These are phyloP conservation scores for Ovibos moschatus DNA, from an alignment of 2,113 vertebrate species.

Conservation along the genomic window DNA sequence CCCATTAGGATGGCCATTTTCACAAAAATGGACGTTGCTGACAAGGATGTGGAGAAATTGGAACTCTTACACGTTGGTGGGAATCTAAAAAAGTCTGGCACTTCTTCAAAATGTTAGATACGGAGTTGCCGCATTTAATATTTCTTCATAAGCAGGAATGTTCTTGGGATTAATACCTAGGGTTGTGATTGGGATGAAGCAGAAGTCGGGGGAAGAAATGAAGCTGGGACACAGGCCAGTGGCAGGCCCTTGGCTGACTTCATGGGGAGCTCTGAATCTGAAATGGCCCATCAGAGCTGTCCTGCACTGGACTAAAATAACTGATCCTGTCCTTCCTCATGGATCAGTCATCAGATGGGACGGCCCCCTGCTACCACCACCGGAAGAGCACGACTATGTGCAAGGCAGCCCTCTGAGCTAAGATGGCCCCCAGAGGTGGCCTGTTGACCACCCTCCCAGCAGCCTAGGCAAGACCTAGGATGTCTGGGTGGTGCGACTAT, in stretches of 20 bases:
- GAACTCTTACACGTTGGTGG: neutral
- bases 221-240: neutral
- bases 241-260: neutral
- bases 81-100: neutral
- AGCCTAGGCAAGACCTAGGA: neutral
- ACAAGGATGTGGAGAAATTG: neutral
- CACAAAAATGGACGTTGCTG: neutral
- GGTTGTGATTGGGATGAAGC: too few species aligned
- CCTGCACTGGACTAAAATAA: neutral
- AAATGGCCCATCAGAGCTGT: neutral
- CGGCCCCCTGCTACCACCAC: neutral
- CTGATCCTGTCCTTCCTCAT: neutral
- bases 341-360: neutral
- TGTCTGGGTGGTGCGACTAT: neutral
- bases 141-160: neutral
- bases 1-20: neutral
- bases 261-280: neutral
- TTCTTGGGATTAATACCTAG: neutral
- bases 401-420: neutral
- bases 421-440: neutral
- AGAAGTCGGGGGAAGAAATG: neutral
- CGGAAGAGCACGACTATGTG: neutral
- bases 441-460: neutral
- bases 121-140: neutral
- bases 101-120: neutral